phyloP scores from a whole-genome alignment of 1,140 invertebrate genomes.

The Procambarus virginalis region DNA sequence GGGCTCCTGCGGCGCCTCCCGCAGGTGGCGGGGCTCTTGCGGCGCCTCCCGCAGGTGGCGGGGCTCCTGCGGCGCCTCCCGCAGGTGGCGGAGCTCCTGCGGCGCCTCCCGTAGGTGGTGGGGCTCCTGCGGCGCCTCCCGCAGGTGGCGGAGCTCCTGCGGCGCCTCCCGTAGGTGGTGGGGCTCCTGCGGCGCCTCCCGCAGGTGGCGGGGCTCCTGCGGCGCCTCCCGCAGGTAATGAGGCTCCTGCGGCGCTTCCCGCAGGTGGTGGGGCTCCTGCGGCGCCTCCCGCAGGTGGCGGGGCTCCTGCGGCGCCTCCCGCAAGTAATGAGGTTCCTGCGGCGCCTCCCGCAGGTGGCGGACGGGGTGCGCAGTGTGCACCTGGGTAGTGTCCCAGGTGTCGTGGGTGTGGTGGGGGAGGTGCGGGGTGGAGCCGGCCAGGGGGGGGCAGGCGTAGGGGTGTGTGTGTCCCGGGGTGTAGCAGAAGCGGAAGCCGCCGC shows the following conservation, averaged over 20 bases:
- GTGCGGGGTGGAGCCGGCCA: slow-evolving; percentile 50
- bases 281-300: slow-evolving; percentile 14
- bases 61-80: not conserved
- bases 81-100: not conserved
- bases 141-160: not conserved
- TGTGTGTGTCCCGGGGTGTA: slow-evolving; percentile 58
- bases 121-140: not conserved
- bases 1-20: too few relatives aligned
- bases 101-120: not conserved
- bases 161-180: not conserved
- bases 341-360: not conserved
- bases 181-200: not conserved
- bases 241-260: slow-evolving; percentile 12
- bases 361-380: not conserved
- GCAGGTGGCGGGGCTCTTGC: not conserved
- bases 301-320: too few relatives aligned
- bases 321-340: too few relatives aligned
- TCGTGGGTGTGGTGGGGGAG: slow-evolving; percentile 29
- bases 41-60: not conserved
- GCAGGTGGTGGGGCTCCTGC: slow-evolving; percentile 40
- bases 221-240: not conserved
- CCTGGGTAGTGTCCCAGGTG: not conserved
- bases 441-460: slow-evolving; percentile 47
- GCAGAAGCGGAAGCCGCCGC: slow-evolving; percentile 48
- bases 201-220: not conserved